Conservation (phyloP, 1,140 invertebrate species). For the Philotrypesis tridentata region DNA sequence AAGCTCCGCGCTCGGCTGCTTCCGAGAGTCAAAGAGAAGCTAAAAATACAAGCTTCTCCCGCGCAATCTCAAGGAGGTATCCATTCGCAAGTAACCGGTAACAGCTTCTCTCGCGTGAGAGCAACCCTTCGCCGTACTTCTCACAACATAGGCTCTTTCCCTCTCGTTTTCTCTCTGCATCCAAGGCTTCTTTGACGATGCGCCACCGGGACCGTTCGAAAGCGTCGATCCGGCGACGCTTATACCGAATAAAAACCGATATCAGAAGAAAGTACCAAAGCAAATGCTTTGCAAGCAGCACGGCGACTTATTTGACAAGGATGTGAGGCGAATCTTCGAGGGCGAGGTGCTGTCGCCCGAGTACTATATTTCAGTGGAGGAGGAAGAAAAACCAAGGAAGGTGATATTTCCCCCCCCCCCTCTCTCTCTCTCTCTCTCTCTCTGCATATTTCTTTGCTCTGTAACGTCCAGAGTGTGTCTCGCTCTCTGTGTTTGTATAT, state of each 20-base stretch:
- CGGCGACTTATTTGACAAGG: conserved; percentile 56
- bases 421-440: neutral
- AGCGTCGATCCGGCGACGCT: too few relatives aligned
- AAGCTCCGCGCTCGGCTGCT: too few relatives aligned
- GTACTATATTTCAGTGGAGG: too few relatives aligned
- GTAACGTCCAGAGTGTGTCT: too few relatives aligned
- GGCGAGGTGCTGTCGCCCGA: conserved; percentile 59
- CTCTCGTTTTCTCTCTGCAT: neutral
- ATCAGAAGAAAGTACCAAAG: conserved; percentile 39
- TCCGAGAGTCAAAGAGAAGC: too few relatives aligned
- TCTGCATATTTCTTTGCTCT: too few relatives aligned
- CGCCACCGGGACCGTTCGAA: conserved; percentile 55
- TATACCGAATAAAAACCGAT: too few relatives aligned
- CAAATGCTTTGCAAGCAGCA: conserved; percentile 52
- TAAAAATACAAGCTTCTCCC: too few relatives aligned
- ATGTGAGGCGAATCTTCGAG: conserved; percentile 58
- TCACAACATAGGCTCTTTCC: neutral
- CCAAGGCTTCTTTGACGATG: conserved; percentile 63
- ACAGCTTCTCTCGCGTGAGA: neutral
- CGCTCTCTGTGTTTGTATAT: too few relatives aligned
- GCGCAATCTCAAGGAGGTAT: neutral
- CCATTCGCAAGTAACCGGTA: neutral
- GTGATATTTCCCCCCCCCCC: too few relatives aligned
- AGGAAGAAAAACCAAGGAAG: conserved; percentile 8
- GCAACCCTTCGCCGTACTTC: neutral